A percentile compares a stretch with the other conserved stretches of the same genome.
Conservation (phyloP, 2,888 invertebrate species). For the Andrena marginata region DNA sequence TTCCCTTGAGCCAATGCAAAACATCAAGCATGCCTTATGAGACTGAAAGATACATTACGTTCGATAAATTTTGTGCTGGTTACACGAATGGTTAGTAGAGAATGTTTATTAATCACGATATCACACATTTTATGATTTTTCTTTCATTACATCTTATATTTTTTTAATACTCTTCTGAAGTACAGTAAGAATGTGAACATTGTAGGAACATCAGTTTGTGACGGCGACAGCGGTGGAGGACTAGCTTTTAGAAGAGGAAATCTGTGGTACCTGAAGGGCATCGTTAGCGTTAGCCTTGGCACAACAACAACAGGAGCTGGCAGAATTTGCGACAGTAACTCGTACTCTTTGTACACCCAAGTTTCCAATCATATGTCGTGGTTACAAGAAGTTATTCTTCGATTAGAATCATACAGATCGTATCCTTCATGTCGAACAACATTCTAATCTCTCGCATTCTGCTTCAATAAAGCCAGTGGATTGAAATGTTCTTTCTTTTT, state of each 20-base stretch:
- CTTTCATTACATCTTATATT: background rate
- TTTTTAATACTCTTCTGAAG: background rate
- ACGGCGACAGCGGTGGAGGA: conserved; percentile 86
- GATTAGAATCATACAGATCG: conserved; percentile 63
- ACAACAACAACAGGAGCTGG: conserved; percentile 61
- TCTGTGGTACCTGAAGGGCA: conserved; percentile 84
- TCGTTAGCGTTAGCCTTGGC: conserved; percentile 84
- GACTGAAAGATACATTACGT: conserved; percentile 76
- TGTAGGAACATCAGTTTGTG: conserved; percentile 84
- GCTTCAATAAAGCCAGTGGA: background rate
- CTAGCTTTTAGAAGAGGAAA: conserved; percentile 80
- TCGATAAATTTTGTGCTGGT: conserved; percentile 84
- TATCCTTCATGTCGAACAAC: conserved; percentile 26
- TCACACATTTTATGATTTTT: background rate
- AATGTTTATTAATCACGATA: conserved; percentile 7
- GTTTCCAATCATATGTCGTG: conserved; percentile 79
- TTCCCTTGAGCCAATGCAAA: conserved; percentile 75
- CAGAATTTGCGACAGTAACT: conserved; percentile 77
- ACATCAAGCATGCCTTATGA: conserved; percentile 51
- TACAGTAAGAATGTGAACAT: conserved; percentile 16
- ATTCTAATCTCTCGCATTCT: too few species aligned
- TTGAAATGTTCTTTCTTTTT: background rate
- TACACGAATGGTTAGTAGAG: conserved; percentile 80
- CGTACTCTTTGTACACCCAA: conserved; percentile 82
- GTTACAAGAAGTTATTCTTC: conserved; percentile 78